Conservation (phyloP, 1,140 invertebrate genomes). For the Drosophila ohnishii region DNA sequence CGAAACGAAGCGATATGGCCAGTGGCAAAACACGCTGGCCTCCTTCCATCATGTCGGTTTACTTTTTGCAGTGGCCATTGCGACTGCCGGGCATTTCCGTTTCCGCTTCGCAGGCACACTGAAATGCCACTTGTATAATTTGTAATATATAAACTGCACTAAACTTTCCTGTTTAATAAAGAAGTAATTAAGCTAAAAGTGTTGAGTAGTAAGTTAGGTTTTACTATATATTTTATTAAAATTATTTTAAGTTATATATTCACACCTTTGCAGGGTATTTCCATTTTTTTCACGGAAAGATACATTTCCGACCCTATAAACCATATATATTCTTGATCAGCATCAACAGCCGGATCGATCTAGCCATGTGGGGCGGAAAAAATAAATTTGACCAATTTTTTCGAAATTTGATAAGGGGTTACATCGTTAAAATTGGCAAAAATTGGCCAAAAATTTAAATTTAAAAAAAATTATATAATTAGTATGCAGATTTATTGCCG, state of each 20-base stretch:
- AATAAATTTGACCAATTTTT: not conserved
- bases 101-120: slow-evolving; percentile 56
- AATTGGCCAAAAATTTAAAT: not conserved
- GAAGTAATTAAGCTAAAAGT: too few species aligned
- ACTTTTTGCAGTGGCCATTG: slow-evolving; percentile 33
- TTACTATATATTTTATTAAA: not conserved
- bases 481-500: not conserved
- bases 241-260: not conserved
- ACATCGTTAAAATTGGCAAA: not conserved
- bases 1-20: slow-evolving; percentile 28
- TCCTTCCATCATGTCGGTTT: slow-evolving; percentile 20
- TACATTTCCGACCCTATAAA: not conserved
- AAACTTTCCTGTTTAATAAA: not conserved
- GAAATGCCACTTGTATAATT: slow-evolving; percentile 27
- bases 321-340: not conserved
- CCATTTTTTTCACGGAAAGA: not conserved
- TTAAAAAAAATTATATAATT: rapidly evolving
- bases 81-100: slow-evolving; percentile 63
- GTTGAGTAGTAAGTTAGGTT: not conserved
- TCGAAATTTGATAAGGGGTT: not conserved
- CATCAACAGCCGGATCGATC: not conserved
- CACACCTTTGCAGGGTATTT: not conserved
- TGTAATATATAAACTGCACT: slow-evolving; percentile 7
- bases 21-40: slow-evolving; percentile 34
- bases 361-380: not conserved